Evolutionary conservation across 2,888 invertebrate genomes (phyloP).

Genomic region (Leucophenga maculata): DNA sequence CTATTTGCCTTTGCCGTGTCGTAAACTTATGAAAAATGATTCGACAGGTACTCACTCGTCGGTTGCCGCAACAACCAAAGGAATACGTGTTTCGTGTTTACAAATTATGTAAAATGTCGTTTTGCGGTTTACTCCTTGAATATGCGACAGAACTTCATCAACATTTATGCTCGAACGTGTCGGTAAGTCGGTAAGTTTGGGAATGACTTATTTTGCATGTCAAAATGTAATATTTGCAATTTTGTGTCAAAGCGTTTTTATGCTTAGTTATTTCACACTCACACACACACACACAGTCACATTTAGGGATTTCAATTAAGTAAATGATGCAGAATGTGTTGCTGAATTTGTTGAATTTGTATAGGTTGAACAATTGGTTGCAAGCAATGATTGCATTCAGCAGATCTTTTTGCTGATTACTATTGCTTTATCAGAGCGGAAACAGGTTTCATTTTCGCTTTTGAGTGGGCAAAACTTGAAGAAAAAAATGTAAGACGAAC

Average conservation of each 20-base stretch:
- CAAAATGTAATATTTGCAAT: slow-evolving; percentile 15
- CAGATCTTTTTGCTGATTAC: too few relatives aligned
- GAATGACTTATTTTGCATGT: slow-evolving; percentile 15
- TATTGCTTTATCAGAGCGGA: slow-evolving; percentile 46
- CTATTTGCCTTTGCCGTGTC: background rate
- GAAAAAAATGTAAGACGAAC: background rate
- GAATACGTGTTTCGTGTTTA: background rate
- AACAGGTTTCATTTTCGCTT: slow-evolving; percentile 68
- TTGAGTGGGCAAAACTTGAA: slow-evolving; percentile 31
- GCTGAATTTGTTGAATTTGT: background rate
- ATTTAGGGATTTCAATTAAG: slow-evolving; percentile 16
- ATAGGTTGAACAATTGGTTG: too few relatives aligned
- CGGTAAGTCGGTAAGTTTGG: too few relatives aligned
- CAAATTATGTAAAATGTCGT: slow-evolving; percentile 7
- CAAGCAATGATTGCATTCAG: too few relatives aligned
- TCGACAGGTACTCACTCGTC: background rate
- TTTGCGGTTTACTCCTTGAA: background rate
- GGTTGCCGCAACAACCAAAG: background rate
- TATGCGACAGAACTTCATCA: too few relatives aligned
- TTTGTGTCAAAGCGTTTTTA: slow-evolving; percentile 18
- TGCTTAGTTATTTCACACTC: slow-evolving; percentile 8
- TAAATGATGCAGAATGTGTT: background rate
- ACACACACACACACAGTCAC: too few relatives aligned
- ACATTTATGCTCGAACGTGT: too few relatives aligned
- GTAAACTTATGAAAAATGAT: slow-evolving; percentile 6